A percentile compares a stretch with the other conserved stretches of the same genome.
These are phyloP conservation scores for Maniola hyperantus DNA, from an alignment of 2,888 invertebrate species.

Conservation along the genomic window DNA sequence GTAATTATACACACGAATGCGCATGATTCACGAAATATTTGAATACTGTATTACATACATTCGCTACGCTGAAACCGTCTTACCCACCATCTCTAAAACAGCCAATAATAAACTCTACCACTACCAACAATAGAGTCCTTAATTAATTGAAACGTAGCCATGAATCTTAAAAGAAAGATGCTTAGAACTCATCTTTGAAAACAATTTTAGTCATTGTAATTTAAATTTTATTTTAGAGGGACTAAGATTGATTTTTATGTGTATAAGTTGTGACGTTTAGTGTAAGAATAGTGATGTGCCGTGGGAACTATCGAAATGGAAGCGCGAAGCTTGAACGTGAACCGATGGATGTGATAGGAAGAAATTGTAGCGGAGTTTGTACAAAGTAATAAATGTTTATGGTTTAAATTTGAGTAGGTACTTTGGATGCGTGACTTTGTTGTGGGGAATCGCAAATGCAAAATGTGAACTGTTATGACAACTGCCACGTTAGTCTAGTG, in stretches of 20 bases:
- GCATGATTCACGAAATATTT: conserved; percentile 74
- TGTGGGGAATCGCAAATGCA: conserved; percentile 27
- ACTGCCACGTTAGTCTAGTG: not conserved
- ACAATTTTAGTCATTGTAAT: conserved; percentile 32
- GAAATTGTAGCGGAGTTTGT: conserved; percentile 45
- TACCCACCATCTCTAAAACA: conserved; percentile 41
- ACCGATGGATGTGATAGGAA: conserved; percentile 63
- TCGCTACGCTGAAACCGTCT: conserved; percentile 54
- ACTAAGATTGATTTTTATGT: conserved; percentile 47
- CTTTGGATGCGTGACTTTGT: conserved; percentile 32
- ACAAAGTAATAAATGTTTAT: conserved; percentile 43
- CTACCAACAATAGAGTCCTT: conserved; percentile 23
- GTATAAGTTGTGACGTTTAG: conserved; percentile 52
- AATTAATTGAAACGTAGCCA: conserved; percentile 44
- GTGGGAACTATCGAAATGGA: conserved; percentile 73
- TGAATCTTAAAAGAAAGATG: conserved; percentile 56
- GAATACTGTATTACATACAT: conserved; percentile 64
- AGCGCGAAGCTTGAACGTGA: conserved; percentile 62
- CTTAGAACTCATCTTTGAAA: conserved; percentile 54
- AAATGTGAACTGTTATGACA: conserved; percentile 3
- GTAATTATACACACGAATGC: conserved; percentile 73
- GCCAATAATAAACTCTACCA: conserved; percentile 40
- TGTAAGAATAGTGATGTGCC: conserved; percentile 63
- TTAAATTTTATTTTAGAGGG: conserved; percentile 27
- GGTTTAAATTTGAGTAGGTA: conserved; percentile 33